These are phyloP conservation scores for Pandion haliaetus DNA, from an alignment of 2,113 vertebrate species.

Conservation along the genomic window DNA sequence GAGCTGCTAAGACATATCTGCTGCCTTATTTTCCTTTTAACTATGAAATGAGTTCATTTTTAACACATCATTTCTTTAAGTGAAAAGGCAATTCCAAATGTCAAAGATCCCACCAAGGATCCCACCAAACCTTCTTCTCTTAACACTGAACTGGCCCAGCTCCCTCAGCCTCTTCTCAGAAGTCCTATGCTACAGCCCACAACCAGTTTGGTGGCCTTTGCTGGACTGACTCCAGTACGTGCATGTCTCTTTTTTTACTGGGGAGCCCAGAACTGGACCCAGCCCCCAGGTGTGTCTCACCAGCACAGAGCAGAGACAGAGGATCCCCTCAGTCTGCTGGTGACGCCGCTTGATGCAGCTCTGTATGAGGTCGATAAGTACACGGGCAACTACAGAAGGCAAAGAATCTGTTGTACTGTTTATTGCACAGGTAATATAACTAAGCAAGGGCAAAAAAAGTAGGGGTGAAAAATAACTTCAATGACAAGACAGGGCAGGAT, in stretches of 20 bases:
- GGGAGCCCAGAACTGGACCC: background rate
- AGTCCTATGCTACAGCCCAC: background rate
- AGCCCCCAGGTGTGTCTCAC: background rate
- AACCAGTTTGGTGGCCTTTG: background rate
- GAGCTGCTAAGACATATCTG: background rate
- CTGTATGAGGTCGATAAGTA: background rate
- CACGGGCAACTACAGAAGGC: background rate
- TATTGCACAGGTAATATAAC: background rate
- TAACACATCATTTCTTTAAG: background rate
- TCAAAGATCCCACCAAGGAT: background rate
- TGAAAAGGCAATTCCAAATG: background rate
- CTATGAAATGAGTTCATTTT: background rate
- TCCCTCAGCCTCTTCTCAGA: background rate
- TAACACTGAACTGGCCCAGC: background rate
- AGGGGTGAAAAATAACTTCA: background rate
- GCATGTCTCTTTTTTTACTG: background rate
- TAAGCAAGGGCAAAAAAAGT: background rate
- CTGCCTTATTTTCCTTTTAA: background rate
- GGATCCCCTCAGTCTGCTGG: background rate
- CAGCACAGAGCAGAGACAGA: background rate
- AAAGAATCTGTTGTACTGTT: background rate
- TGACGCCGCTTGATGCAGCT: background rate
- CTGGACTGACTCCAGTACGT: background rate
- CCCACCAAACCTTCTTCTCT: background rate
- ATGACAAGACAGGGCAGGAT: background rate